These are phyloP conservation scores for Pelosia muscerda DNA, from an alignment of 2,888 invertebrate species.

Conservation along the genomic window DNA sequence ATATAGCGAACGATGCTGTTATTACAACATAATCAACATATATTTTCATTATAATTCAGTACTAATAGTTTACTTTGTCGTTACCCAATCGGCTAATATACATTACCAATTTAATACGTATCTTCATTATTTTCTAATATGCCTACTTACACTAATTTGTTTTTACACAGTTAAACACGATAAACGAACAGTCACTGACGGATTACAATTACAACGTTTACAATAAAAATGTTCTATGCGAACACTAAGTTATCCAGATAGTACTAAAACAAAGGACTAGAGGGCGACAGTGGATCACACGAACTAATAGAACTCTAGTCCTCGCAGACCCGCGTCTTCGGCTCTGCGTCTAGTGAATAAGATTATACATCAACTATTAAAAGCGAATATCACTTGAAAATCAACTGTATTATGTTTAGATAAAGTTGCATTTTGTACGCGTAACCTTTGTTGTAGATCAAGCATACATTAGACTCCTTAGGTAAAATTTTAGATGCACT, in stretches of 20 bases:
- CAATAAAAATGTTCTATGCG: slow-evolving; percentile 23
- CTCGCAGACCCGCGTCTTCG: slow-evolving; percentile 35
- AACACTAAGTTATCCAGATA: slow-evolving; percentile 51
- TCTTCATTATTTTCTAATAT: slow-evolving; percentile 66
- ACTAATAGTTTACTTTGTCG: slow-evolving; percentile 64
- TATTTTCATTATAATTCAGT: slow-evolving; percentile 69
- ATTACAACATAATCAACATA: slow-evolving; percentile 64
- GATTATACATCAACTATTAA: slow-evolving; percentile 55
- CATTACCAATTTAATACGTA: slow-evolving; percentile 73
- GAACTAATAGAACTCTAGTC: slow-evolving; percentile 41
- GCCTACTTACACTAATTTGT: slow-evolving; percentile 78
- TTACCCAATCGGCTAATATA: slow-evolving; percentile 73
- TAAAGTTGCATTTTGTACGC: slow-evolving; percentile 12
- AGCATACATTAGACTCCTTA: background rate
- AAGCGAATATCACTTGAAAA: slow-evolving; percentile 70
- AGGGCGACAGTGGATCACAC: slow-evolving; percentile 36
- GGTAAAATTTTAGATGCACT: background rate
- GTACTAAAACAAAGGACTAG: slow-evolving; percentile 62
- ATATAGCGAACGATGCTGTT: slow-evolving; percentile 63
- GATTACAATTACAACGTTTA: slow-evolving; percentile 39
- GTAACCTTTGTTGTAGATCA: background rate
- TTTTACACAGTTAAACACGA: slow-evolving; percentile 66
- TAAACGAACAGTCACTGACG: slow-evolving; percentile 54
- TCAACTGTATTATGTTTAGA: slow-evolving; percentile 20
- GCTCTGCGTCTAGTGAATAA: slow-evolving; percentile 47